These are phyloP conservation scores for Nebria salina DNA, from an alignment of 2,888 invertebrate species.

Conservation along the genomic window DNA sequence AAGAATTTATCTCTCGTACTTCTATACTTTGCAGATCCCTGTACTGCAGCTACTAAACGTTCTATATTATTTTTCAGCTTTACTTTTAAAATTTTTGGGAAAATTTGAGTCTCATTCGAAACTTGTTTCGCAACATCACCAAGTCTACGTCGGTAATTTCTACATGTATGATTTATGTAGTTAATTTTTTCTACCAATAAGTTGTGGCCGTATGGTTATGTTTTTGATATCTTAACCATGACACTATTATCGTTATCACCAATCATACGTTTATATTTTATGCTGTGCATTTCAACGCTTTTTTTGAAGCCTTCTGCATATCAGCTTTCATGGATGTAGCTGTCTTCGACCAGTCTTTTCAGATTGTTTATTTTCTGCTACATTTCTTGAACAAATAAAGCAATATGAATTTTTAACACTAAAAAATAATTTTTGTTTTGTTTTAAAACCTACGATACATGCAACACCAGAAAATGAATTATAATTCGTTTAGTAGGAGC, in stretches of 20 bases:
- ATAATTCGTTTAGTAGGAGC: constrained; percentile 37
- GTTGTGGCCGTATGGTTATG: constrained; percentile 25
- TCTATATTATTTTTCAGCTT: constrained; percentile 31
- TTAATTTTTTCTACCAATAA: constrained; percentile 29
- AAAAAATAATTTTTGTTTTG: constrained; percentile 18
- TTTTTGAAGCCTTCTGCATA: constrained; percentile 17
- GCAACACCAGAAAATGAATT: constrained; percentile 38
- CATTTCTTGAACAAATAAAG: constrained; percentile 20
- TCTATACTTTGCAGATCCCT: background rate
- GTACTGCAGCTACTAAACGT: constrained; percentile 23
- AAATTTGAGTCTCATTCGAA: constrained; percentile 6
- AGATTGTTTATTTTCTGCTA: constrained; percentile 16
- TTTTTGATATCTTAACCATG: constrained; percentile 25
- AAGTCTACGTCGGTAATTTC: constrained; percentile 26
- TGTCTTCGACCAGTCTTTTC: constrained; percentile 18
- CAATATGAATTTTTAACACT: constrained; percentile 32
- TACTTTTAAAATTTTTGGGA: constrained; percentile 7
- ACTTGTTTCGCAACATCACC: constrained; percentile 25
- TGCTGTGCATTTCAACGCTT: constrained; percentile 26
- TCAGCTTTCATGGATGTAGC: constrained; percentile 29
- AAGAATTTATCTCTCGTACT: background rate
- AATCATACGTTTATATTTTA: constrained; percentile 27
- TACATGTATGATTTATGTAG: constrained; percentile 33
- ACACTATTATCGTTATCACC: constrained; percentile 34
- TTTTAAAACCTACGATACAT: constrained; percentile 31